A percentile compares a stretch with the other conserved stretches of the same genome.
Evolutionary conservation across 2,797 vertebrate species (phyloP).

Genomic region (Clarias platycephalus): DNA sequence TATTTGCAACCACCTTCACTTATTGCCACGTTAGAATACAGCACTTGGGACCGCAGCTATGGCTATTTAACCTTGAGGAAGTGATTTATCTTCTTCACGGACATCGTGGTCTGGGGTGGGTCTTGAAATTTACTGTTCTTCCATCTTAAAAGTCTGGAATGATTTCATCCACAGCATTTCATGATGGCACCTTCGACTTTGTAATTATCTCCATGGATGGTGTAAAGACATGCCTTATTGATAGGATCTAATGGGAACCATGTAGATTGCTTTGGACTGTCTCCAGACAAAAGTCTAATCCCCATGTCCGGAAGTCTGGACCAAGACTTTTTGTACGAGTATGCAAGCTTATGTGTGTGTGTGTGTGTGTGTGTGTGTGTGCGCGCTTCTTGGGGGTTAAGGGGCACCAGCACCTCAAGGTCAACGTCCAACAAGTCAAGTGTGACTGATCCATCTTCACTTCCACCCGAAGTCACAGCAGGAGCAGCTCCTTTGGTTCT

Average conservation of each 20-base stretch:
- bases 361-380: not conserved
- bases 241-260: not conserved
- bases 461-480: slow-evolving; percentile 26
- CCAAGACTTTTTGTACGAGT: not conserved
- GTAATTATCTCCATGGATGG: not conserved
- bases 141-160: not conserved
- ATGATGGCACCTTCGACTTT: not conserved
- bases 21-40: not conserved
- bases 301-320: not conserved
- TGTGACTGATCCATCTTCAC: slow-evolving; percentile 36
- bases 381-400: not conserved
- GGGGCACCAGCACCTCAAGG: not conserved
- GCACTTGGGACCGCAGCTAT: not conserved
- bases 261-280: not conserved
- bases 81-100: not conserved
- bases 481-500: slow-evolving; percentile 16
- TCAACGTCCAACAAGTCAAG: slow-evolving; percentile 3
- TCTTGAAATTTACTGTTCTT: not conserved
- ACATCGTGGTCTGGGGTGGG: not conserved
- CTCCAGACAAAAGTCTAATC: not conserved
- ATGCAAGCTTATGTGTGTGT: not conserved
- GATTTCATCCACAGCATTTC: not conserved
- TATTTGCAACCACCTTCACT: not conserved
- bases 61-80: not conserved
- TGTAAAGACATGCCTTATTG: not conserved